A percentile compares a stretch with the other conserved stretches of the same genome.
phyloP scores from a whole-genome alignment of 1,140 invertebrate species.

The Microplitis mediator region DNA sequence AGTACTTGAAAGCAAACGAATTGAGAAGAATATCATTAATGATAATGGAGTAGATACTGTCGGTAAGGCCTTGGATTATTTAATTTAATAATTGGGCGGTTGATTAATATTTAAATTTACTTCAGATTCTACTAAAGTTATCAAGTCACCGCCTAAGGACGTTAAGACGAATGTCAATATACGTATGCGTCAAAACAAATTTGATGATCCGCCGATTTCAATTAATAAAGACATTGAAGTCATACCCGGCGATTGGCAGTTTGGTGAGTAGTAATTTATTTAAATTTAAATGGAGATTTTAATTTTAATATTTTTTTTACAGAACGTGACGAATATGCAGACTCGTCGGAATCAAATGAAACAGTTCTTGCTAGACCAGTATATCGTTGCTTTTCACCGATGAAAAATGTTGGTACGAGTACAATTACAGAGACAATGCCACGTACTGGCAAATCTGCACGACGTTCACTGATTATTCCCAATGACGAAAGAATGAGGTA shows the following conservation, averaged over 20 bases:
- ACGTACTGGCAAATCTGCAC: slow-evolving; percentile 23
- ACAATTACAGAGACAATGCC: slow-evolving; percentile 40
- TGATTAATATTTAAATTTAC: slow-evolving; percentile 1
- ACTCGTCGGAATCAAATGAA: slow-evolving; percentile 61
- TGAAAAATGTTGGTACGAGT: slow-evolving; percentile 52
- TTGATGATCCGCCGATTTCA: slow-evolving; percentile 48
- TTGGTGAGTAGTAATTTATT: slow-evolving; percentile 15
- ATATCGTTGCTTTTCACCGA: slow-evolving; percentile 54
- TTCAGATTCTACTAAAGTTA: slow-evolving; percentile 44
- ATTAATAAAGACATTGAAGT: slow-evolving; percentile 51
- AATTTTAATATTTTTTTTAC: slow-evolving; percentile 10
- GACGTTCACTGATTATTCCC: slow-evolving; percentile 21
- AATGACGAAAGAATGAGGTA: slow-evolving; percentile 39
- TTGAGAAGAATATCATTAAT: slow-evolving; percentile 30
- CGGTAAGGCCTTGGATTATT: slow-evolving; percentile 39
- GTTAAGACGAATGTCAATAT: slow-evolving; percentile 59
- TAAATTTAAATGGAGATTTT: too few species aligned
- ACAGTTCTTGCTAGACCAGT: slow-evolving; percentile 53
- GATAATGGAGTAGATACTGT: slow-evolving; percentile 54
- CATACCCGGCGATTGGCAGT: slow-evolving; percentile 52
- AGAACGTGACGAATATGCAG: slow-evolving; percentile 59
- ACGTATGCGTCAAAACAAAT: slow-evolving; percentile 52
- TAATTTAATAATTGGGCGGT: not conserved
- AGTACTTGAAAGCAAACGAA: slow-evolving; percentile 47
- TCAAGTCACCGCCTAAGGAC: slow-evolving; percentile 57